Percentiles rank a stretch among this genome's conserved stretches.
Conservation (phyloP, 2,797 vertebrate species). For the Micropoecilia bifurca region DNA sequence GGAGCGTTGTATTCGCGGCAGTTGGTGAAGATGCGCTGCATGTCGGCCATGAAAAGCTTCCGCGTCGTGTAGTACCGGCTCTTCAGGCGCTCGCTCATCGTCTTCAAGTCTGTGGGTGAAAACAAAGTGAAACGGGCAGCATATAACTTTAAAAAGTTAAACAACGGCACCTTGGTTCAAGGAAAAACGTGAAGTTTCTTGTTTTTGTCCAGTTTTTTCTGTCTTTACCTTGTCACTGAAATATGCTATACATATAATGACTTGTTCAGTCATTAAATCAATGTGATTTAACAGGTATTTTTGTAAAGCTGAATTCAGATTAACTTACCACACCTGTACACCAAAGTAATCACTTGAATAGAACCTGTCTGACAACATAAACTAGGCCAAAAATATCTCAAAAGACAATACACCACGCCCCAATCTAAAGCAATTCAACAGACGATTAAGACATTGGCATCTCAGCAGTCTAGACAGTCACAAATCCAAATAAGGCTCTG, state of each 20-base stretch:
- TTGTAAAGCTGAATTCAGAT: background rate
- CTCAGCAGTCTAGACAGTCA: background rate
- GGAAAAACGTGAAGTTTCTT: no score
- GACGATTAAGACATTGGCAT: background rate
- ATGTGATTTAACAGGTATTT: background rate
- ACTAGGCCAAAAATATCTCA: background rate
- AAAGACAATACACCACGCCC: background rate
- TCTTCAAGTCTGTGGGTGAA: conserved; percentile 91
- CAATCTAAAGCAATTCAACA: background rate
- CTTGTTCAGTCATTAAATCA: background rate
- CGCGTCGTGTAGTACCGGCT: conserved; percentile 98
- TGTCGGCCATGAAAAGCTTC: conserved; percentile 99
- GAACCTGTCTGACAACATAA: background rate
- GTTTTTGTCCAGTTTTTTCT: no score
- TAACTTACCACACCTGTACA: background rate
- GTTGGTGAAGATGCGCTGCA: conserved; percentile 99
- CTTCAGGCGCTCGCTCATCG: conserved; percentile 98
- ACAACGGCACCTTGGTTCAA: background rate
- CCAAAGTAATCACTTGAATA: background rate
- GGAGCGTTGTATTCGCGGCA: conserved; percentile 98
- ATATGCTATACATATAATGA: background rate
- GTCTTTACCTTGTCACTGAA: background rate
- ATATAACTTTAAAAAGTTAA: background rate
- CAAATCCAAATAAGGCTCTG: background rate
- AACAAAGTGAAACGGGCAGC: background rate